Conservation (phyloP, 2,797 vertebrate genomes). For the Meda fulgida region DNA sequence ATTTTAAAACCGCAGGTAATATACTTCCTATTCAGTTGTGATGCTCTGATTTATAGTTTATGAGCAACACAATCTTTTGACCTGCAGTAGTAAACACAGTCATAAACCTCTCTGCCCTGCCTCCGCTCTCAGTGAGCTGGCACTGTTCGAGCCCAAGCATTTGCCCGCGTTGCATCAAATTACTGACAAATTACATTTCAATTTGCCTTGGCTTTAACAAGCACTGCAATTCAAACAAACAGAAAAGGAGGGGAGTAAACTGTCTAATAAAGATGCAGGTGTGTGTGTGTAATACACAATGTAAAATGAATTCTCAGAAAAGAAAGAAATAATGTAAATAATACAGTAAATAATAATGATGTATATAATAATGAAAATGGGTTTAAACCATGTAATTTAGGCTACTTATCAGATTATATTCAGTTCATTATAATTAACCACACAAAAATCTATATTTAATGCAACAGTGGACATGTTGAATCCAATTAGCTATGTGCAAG, state of each 20-base stretch:
- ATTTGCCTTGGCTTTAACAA: conserved; percentile 52
- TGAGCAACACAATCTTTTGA: conserved; percentile 31
- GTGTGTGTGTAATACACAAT: background rate
- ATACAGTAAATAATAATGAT: background rate
- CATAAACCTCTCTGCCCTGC: conserved; percentile 25
- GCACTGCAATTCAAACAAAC: conserved; percentile 50
- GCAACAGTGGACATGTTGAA: background rate
- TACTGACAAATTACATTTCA: conserved; percentile 53
- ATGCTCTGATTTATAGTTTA: conserved; percentile 33
- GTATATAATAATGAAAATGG: background rate
- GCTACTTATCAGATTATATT: background rate
- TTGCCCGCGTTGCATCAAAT: conserved; percentile 52
- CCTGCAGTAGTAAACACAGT: conserved; percentile 30
- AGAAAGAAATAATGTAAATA: background rate
- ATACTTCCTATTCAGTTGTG: background rate
- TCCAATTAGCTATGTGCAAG: background rate
- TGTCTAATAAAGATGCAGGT: conserved; percentile 26
- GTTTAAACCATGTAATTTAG: background rate
- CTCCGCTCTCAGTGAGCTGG: conserved; percentile 37
- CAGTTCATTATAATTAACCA: background rate
- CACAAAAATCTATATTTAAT: background rate
- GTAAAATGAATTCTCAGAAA: background rate
- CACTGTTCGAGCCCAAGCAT: conserved; percentile 32
- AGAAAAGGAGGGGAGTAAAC: conserved; percentile 37
- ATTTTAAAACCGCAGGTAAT: background rate